Conservation (phyloP, 2,113 vertebrate species). For the Cariama cristata region DNA sequence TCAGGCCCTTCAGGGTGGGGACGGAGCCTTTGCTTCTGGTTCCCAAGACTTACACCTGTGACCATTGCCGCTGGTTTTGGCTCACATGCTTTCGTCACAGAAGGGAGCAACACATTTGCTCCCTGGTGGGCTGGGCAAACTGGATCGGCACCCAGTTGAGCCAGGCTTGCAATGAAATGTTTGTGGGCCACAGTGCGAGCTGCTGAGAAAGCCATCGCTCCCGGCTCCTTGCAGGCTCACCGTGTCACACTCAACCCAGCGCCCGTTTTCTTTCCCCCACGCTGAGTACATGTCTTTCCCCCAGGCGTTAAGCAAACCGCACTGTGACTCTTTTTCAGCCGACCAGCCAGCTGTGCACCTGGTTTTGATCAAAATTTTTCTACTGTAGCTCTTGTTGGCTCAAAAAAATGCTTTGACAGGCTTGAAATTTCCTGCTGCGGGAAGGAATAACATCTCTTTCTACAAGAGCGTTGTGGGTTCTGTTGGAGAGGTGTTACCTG, state of each 20-base stretch:
- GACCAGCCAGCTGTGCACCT: background rate
- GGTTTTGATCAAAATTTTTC: constrained; percentile 45
- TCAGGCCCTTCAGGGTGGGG: background rate
- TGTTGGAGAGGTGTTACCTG: background rate
- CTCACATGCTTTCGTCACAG: background rate
- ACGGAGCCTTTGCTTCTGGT: background rate
- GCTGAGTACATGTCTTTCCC: background rate
- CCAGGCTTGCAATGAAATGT: background rate
- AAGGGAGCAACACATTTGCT: background rate
- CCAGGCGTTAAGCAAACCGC: background rate
- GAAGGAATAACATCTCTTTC: constrained; percentile 1
- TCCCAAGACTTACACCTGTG: background rate
- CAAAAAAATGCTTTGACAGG: constrained; percentile 11
- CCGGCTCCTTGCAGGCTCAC: background rate
- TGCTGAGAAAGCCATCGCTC: background rate
- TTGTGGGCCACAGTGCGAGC: rapidly evolving
- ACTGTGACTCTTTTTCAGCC: background rate
- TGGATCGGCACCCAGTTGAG: background rate
- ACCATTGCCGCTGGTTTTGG: background rate
- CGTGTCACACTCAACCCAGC: background rate
- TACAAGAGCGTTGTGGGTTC: background rate
- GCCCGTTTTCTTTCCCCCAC: background rate
- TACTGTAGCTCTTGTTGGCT: constrained; percentile 21
- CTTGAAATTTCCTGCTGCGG: constrained; percentile 9
- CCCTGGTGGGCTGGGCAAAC: background rate